Evolutionary conservation across 1,140 invertebrate species (phyloP), one percentile per base, ranked within the genome.

Genomic region (Anastrepha ludens): DNA sequence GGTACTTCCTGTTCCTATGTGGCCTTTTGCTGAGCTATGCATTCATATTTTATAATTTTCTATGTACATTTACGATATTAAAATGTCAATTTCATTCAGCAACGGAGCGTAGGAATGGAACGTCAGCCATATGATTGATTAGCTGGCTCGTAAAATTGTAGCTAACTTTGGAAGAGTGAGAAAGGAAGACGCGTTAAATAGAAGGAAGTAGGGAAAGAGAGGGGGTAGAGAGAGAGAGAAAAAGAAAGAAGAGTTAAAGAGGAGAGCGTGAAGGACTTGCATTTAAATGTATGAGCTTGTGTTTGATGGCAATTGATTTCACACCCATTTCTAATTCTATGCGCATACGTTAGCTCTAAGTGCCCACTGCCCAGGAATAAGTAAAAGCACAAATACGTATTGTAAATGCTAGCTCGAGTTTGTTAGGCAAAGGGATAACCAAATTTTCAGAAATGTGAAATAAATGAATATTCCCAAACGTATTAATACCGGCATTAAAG

Each of bases 21-120:
- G 65, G 6, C 7, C 15, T 67, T 41, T 9, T 41, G 8, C 15
- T 58, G 9, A 20, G 39, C 8, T 15, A 9, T 58, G n/a, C 15
- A 58, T 59, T 59, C 81, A 85, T 62, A 85, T 59, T 85, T 85
- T 85, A 62, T 85, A 85, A 85, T 59, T 59, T 62, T n/a, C 39
- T 11, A 20, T 50, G 29, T 44, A 62, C 85, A 86, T 65, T 86
- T 81, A 81, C 47, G 8, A 81, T 44, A 81, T 55, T 81, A 81
- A 81, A 81, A 50, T 81, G 74, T 55, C 47, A 81, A 81, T 81
- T 55, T 58, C 44, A 81, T 55, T 50, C 47, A 81, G 74, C 50
- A 50, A n/a, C 8, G 47, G 47, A 29, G 50, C 74, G 47, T 81
- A 81, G 13, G 47, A 74, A 55, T n/a, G 47, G 11, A 81, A 55